A percentile compares a stretch with the other conserved stretches of the same genome.
Conservation (phyloP, 2,888 invertebrate species). For the Norana najaformis region DNA sequence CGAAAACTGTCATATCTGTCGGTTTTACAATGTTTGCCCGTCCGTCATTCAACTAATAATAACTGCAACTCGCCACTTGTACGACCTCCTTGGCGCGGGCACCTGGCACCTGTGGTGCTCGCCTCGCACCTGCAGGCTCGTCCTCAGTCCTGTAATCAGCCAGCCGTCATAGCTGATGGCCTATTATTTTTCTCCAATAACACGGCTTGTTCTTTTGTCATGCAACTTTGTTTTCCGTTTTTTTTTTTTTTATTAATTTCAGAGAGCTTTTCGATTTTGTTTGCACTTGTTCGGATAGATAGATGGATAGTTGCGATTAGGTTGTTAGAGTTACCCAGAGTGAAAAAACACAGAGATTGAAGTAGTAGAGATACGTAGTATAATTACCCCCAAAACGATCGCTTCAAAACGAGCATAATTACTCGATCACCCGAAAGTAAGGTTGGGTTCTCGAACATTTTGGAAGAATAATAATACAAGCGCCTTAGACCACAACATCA, state of each 20-base stretch:
- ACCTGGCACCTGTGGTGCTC: background rate
- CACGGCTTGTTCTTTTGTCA: background rate
- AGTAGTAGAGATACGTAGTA: too few relatives aligned
- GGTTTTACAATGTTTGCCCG: background rate
- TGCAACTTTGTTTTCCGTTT: background rate
- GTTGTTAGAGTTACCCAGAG: too few relatives aligned
- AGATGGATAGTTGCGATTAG: background rate
- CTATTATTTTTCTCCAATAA: background rate
- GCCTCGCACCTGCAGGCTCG: background rate
- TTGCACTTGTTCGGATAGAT: background rate
- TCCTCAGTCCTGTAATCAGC: background rate
- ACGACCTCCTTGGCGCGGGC: background rate
- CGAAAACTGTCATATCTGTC: conserved; percentile 5
- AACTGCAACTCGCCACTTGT: background rate
- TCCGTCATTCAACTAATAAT: background rate
- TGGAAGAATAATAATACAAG: too few relatives aligned
- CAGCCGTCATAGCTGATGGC: background rate
- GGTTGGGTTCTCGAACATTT: too few relatives aligned
- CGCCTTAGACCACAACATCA: too few relatives aligned
- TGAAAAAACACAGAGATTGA: background rate
- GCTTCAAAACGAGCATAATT: too few relatives aligned
- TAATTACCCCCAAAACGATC: too few relatives aligned
- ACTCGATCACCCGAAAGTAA: too few relatives aligned
- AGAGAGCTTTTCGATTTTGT: background rate
- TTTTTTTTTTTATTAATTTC: background rate